phyloP scores from a whole-genome alignment of 2,113 vertebrate genomes.

The Ophthalmotilapia sp. region DNA sequence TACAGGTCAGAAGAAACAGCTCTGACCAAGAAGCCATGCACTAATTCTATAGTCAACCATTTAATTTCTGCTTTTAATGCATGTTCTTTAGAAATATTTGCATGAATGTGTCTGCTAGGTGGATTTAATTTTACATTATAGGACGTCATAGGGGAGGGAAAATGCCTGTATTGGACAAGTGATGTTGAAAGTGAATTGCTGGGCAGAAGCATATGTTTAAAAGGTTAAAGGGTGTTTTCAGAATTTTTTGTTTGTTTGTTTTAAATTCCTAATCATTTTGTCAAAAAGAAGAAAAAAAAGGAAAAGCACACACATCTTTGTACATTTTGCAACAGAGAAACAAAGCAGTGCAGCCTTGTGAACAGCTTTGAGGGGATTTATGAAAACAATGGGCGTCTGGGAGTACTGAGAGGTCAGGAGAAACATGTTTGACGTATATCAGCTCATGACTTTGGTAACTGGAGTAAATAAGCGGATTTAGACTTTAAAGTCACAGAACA shows the following conservation, averaged over 20 bases:
- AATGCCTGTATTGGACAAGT: not conserved
- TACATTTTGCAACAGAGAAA: not conserved
- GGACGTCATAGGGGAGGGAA: not conserved
- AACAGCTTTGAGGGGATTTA: constrained; percentile 29
- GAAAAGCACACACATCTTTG: not conserved
- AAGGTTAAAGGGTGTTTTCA: not conserved
- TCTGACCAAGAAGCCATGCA: not conserved
- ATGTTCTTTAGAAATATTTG: not conserved
- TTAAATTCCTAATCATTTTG: not conserved
- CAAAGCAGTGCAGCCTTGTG: not conserved
- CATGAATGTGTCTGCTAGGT: not conserved
- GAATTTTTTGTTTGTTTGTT: not conserved
- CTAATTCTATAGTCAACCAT: not conserved
- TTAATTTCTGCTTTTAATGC: not conserved
- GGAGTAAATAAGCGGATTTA: constrained; percentile 10
- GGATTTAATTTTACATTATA: not conserved
- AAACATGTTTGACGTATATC: not conserved
- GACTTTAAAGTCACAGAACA: not conserved
- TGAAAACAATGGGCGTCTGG: constrained; percentile 36
- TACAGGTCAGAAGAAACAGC: not conserved
- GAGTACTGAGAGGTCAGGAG: constrained; percentile 10
- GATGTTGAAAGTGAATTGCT: not conserved
- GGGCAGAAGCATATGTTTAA: not conserved
- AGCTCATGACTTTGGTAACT: not conserved
- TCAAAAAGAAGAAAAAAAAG: not conserved